Base-by-base conservation (phyloP, 2,113 vertebrate species). In the Megatriorchis doriae region DNA sequence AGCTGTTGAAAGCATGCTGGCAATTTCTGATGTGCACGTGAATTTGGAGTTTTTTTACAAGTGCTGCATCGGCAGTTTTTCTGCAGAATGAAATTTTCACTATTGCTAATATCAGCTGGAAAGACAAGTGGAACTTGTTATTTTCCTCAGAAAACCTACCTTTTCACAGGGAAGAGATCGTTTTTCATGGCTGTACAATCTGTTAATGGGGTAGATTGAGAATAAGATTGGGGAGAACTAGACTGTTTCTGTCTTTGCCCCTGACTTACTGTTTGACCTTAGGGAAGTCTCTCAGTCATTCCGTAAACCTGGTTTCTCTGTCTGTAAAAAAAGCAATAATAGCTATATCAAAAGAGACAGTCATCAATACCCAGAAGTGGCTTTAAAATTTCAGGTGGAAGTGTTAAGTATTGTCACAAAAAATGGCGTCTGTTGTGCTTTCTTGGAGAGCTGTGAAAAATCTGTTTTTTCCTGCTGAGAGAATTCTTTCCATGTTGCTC, bases 51-150 rank as follows among this genome's bases (percentile, higher is more conserved):
- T 22, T 94, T 88, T 94, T 88, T 88, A 88, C 93, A 95, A 90
- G 80, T 94, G 93, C 95, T 96, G 91, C 90, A 92, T 95, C 9
- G 26, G 93, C 96, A 90, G 74, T 82, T 96, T 94, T 96, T 73
- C 88, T 92, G 90, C 75, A 84, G 86, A 95, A 93, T 90, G 82
- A 90, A 93, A 90, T 95, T 90, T 95, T 94, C 86, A 83, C 92
- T 96, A 84, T 73, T 80, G 92, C 96, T 88, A 84, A 43, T 95
- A 96, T 91, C 96, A 93, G 91, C 90, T 94, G 79, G 75, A 86
- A 40, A 94, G 81, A 88, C 53, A 93, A 91, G 93, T 89, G 93
- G 93, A 95, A 85, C 81, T 95, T 90, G 86, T 92, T 93, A 85
- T 90, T 95, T 89, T 92, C 50, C 63, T 85, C 12, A 3, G 58